Base-by-base conservation (phyloP, 2,113 vertebrate species). In the Tachysurus fulvidraco region DNA sequence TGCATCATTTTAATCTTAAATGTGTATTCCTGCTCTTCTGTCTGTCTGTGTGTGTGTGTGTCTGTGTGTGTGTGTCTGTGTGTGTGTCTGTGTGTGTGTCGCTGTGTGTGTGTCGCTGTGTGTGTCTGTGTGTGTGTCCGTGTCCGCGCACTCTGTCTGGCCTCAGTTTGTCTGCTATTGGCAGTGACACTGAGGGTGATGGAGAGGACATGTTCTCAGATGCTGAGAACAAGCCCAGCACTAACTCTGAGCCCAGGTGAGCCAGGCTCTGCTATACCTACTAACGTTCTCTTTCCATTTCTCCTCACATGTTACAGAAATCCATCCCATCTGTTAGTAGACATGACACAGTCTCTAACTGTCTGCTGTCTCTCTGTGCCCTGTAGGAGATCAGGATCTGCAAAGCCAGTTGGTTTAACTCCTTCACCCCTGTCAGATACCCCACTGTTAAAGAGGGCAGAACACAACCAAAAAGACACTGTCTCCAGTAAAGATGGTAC, bases 321-420 rank as follows among this genome's bases (percentile, higher is more conserved):
- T 81, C 44, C 28, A 81, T 44, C 30, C 30, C 55, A 60, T 19
- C 28, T 62, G 9, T 36, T 44, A 9, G 5, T n/a, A 46, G 46
- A 36, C 12, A 52, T 36, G 12, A 14, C 6, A 25, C 59, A 41
- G 4, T 46, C n/a, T 21, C 28, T 87, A 69, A 89, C 25, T 28
- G 8, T 19, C 17, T 74, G 25, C 41, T 30, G 36, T 77, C 57
- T 60, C 36, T 19, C 44, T 86, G 23, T 90, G 76, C 8, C 14
- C 87, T 83, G 83, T 91, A 99, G 98, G 96, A 96, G 94, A 91
- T 90, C 83, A 54, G 95, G 95, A 10, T 30, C 89, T 0, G 85
- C 92, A 12, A 94, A 93, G 89, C 80, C 86, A 23, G 91, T 91
- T 23, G 93, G 89, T 86, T 91, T 92, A 91, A 92, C 94, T 12